Base-by-base conservation (phyloP, 1,140 invertebrate species). In the Drosophila rhopaloa region DNA sequence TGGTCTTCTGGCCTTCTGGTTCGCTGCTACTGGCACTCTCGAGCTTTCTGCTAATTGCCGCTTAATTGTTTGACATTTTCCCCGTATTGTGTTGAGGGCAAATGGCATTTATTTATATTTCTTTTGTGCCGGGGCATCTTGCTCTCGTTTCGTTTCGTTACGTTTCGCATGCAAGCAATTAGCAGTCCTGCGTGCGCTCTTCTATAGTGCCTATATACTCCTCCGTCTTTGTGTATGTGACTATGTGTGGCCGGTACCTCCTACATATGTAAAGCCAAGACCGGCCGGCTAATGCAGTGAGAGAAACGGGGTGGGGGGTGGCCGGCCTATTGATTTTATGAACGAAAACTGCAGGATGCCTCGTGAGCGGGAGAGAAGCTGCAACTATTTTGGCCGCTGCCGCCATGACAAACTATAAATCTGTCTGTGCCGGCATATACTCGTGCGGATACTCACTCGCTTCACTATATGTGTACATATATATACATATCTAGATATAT, bases 391-490 rank as follows among this genome's bases (percentile, higher is more conserved):
- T 88, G 72, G 60, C 29, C 43, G 48, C n/a, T 43, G 70, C 68
- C 81, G 80, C 80, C 80, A 83, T 71, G 81, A 84, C 81, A 86
- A 88, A 86, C 82, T 83, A 88, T 88, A 88, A 88, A 88, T 88
- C 83, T 88, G 84, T 88, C 84, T 74, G 77, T 67, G 80, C 84
- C 76, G 82, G 83, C 79, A 85, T 38, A 72, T 58, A 72, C 63
- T 13, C 35, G 24, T 61, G 32, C 57, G 47, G 38, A 66, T 54
- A 68, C 61, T 57, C 65, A 50, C 50, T 11, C 37, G 65, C 67
- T 53, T 37, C 35, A 6, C 5, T 35, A 10, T 11, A 16, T 11
- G 11, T 47, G 3, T 27, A 5, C n/a, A 2, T 10, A 5, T 50
- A 2, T 50, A 10, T 29, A 5, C 8, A 14, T 32, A 35, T 16